These are phyloP conservation scores for Heliconius ismenius DNA, from an alignment of 2,888 invertebrate genomes.

Conservation along the genomic window DNA sequence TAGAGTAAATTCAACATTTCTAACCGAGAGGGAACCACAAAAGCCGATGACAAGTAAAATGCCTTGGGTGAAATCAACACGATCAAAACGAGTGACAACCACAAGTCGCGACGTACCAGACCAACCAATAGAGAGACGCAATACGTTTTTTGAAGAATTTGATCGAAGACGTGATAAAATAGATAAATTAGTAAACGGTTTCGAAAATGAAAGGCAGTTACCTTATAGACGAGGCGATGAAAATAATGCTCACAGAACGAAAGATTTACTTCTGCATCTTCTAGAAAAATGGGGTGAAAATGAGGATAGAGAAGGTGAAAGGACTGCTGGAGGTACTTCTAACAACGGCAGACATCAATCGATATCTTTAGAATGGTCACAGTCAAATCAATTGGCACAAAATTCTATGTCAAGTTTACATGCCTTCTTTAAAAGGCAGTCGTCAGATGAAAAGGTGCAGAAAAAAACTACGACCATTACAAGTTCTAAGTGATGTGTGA, in stretches of 20 bases:
- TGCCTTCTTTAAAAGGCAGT: conserved; percentile 88
- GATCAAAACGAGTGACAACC: conserved; percentile 84
- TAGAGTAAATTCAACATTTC: conserved; percentile 67
- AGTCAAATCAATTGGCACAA: conserved; percentile 87
- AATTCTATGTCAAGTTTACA: conserved; percentile 90
- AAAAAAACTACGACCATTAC: conserved; percentile 62
- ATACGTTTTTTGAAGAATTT: conserved; percentile 78
- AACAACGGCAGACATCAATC: conserved; percentile 84
- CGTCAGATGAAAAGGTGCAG: conserved; percentile 74
- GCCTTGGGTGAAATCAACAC: conserved; percentile 79
- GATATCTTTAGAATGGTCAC: conserved; percentile 88
- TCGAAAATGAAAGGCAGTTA: conserved; percentile 69
- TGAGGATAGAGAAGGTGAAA: conserved; percentile 71
- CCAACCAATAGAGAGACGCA: conserved; percentile 82
- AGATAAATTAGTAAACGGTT: conserved; percentile 71
- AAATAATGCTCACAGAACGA: conserved; percentile 86
- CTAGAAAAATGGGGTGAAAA: conserved; percentile 89
- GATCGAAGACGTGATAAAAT: conserved; percentile 73
- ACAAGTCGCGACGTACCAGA: conserved; percentile 88
- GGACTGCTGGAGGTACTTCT: conserved; percentile 79
- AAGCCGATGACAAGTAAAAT: conserved; percentile 78
- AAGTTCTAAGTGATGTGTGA: conserved; percentile 56
- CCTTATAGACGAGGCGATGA: conserved; percentile 78
- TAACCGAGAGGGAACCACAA: conserved; percentile 68
- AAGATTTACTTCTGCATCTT: conserved; percentile 88